Conservation (phyloP, 2,113 vertebrate species). For the Eulemur rufifrons region DNA sequence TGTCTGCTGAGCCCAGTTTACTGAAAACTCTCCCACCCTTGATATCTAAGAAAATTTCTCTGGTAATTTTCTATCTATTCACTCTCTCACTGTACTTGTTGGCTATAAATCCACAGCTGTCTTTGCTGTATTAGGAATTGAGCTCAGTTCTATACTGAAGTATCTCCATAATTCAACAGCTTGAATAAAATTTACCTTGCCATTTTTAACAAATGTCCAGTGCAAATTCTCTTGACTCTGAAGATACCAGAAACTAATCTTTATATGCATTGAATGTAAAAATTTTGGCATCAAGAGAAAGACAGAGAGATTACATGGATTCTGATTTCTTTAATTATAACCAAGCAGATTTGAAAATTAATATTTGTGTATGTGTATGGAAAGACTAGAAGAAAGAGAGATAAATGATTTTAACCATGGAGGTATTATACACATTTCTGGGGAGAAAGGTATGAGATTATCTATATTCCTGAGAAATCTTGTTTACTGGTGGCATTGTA, state of each 20-base stretch:
- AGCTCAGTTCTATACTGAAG: neutral
- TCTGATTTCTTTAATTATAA: neutral
- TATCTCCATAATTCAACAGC: neutral
- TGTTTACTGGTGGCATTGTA: neutral
- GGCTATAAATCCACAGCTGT: neutral
- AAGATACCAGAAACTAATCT: neutral
- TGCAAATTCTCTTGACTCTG: neutral
- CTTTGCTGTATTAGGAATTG: neutral
- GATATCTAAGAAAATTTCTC: neutral
- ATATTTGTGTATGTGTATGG: neutral
- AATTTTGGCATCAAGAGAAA: neutral
- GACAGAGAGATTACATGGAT: neutral
- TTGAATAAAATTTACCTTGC: neutral
- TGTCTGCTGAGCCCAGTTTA: neutral
- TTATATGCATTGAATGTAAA: neutral
- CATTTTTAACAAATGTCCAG: neutral
- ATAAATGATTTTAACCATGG: neutral
- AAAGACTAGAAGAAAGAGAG: neutral
- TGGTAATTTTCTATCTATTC: neutral
- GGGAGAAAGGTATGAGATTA: neutral
- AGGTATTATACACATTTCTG: neutral
- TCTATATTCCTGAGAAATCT: neutral
- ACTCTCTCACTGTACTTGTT: neutral
- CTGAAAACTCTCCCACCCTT: neutral
- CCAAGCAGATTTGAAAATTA: neutral